phyloP scores from a whole-genome alignment of 1,140 invertebrate species.

The Portunus trituberculatus region DNA sequence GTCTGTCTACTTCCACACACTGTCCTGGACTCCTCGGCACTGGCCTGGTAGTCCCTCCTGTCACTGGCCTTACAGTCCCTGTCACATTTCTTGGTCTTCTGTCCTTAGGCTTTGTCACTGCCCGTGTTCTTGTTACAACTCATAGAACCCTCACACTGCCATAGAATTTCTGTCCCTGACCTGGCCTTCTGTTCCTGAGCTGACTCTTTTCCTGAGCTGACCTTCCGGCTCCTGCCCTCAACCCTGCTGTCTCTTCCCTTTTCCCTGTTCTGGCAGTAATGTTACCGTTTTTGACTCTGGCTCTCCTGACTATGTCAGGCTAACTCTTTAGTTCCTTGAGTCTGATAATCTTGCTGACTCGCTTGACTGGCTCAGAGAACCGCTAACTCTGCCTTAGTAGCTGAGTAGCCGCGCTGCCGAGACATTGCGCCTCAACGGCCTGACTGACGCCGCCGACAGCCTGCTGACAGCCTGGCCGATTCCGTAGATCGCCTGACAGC shows the following conservation, averaged over 20 bases:
- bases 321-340: neutral
- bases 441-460: neutral
- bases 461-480: neutral
- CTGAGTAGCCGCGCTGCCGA: neutral
- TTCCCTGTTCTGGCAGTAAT: neutral
- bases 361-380: neutral
- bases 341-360: neutral
- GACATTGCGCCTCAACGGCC: neutral
- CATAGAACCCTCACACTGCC: too few species aligned
- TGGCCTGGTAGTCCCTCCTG: neutral
- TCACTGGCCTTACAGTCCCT: neutral
- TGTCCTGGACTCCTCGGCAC: neutral
- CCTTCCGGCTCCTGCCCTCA: neutral
- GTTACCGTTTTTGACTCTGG: neutral
- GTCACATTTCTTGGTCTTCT: too few species aligned
- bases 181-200: neutral
- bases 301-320: neutral
- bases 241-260: neutral
- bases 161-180: neutral
- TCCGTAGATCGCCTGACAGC: neutral
- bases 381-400: neutral
- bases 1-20: neutral
- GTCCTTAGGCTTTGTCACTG: too few species aligned
- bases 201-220: neutral
- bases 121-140: too few species aligned